Base-by-base conservation (phyloP, 2,888 invertebrate genomes). In the Apocheima hispidaria region DNA sequence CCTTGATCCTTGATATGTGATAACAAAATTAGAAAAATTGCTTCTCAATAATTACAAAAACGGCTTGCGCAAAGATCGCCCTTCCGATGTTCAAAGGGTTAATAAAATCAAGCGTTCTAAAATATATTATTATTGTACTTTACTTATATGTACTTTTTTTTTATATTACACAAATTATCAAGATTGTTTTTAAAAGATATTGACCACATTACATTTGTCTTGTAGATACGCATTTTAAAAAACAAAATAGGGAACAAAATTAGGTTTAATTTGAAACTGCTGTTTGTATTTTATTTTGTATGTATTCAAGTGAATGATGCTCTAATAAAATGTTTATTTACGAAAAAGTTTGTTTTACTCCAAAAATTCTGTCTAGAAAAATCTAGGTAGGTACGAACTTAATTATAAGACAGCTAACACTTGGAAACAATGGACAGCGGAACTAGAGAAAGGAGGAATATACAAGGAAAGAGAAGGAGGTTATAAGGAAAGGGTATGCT, bases 281-380 rank as follows among this genome's bases (percentile, higher is more conserved):
- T 69, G 48, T 70, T 75, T 66, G 41, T 74, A 69, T 76, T 77
- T 70, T 75, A 65, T 75, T 73, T 71, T 76, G 65, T 77, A 73
- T 76, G 66, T 76, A 80, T 80, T 77, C 73, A 75, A 79, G 69
- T 78, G 72, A 71, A 77, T 71, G 64, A 60, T 71, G 73, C 74
- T 80, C 76, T 80, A 85, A 83, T 84, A 82, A 81, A 83, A 56
- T 48, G 7, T 50, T 33, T 70, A 70, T 75, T 73, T 60, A 72
- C 68, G 4, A 53, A 14, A 23, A 2, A 33, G 62, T 69, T 60
- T 41, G 51, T 66, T 63, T 53, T 57, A 36, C 63, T 21, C 33
- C 30, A 46, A 14, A 2, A 5, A 9, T 10, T 10, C 18, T 18
- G 26, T n/a, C 9, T n/a, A 26, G 1, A n/a, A n/a, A n/a, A n/a